Base-by-base conservation (phyloP, 2,113 vertebrate species). In the Chlorocebus sabaeus region DNA sequence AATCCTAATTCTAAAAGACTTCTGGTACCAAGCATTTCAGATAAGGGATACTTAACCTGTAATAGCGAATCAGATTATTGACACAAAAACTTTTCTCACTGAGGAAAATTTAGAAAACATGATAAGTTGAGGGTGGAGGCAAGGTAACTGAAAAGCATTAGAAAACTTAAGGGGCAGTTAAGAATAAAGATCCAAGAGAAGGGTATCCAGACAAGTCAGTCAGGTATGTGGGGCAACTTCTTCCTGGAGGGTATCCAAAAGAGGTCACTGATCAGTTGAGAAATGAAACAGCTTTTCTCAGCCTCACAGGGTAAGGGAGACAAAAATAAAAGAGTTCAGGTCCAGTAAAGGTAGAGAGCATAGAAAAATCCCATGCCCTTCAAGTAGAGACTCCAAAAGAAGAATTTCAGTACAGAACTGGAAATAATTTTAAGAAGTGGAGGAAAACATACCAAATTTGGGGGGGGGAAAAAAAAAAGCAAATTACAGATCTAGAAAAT, bases 21-120 rank as follows among this genome's bases (percentile, higher is more conserved):
- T 48, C 73, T 48, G 43, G 6, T 76, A 27, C 43, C 43, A 45
- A 76, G 73, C 43, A 76, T 76, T 45, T 76, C 45, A 27, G 25
- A 76, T 76, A 45, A 76, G 75, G 27, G 27, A 16, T 76, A 76
- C 14, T 48, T 27, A 30, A 43, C 38, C 22, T 43, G 38, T 52
- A 92, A 84, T 2, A 89, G 20, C 45, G 35, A 91, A 67, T 38
- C 43, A 40, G 35, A 78, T 38, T 59, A 82, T 1, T 59, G 14
- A 88, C 17, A 73, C 2, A 32, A 93, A 94, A 95, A 81, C 9
- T 9, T 52, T 9, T 52, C 38, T 40, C 83, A 87, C 6, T 55
- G 64, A 97, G 48, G 22, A 96, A 92, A 96, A 67, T 67, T 57
- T 89, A n/a, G 86, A 90, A 87, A 96, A 43, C 22, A 32, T 14